Conservation (phyloP, 2,113 vertebrate species). For the Cyphomyrus plagiostoma region DNA sequence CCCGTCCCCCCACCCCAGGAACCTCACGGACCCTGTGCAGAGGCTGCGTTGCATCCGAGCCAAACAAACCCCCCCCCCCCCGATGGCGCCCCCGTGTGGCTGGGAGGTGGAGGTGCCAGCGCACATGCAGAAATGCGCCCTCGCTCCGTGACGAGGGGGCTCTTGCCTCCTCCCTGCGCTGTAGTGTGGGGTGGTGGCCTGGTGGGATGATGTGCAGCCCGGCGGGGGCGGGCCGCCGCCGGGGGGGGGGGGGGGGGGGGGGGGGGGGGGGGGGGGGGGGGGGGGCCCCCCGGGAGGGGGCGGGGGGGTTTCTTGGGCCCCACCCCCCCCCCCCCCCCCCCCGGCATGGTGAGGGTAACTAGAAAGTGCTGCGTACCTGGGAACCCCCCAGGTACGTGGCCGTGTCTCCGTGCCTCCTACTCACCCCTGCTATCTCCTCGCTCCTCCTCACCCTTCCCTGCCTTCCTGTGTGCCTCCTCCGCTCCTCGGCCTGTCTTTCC, state of each 20-base stretch:
- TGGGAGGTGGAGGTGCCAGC: conserved; percentile 22
- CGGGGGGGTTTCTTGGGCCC: no score
- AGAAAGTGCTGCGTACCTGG: conserved; percentile 51
- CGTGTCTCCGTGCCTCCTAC: background rate
- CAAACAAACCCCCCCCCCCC: conserved; percentile 56
- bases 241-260: no score
- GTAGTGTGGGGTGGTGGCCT: background rate
- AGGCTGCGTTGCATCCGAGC: conserved; percentile 39
- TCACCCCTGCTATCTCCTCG: conserved; percentile 32
- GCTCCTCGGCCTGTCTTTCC: conserved; percentile 19
- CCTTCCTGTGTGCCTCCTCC: conserved; percentile 29
- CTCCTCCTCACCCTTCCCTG: conserved; percentile 49
- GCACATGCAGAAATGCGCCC: background rate
- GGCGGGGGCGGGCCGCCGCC: no score
- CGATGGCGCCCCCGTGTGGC: conserved; percentile 73
- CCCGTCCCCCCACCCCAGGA: conserved; percentile 32
- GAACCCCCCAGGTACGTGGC: conserved; percentile 49
- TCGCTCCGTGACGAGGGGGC: background rate
- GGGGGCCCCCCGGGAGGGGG: no score
- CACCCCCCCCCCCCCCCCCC: conserved; percentile 4
- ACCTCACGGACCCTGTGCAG: conserved; percentile 48
- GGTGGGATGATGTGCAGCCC: conserved; percentile 37
- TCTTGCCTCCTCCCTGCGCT: background rate
- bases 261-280: no score
- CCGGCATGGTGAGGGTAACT: conserved; percentile 40